Evolutionary conservation across 2,113 vertebrate genomes (phyloP).

Genomic region (Pteropus alecto): DNA sequence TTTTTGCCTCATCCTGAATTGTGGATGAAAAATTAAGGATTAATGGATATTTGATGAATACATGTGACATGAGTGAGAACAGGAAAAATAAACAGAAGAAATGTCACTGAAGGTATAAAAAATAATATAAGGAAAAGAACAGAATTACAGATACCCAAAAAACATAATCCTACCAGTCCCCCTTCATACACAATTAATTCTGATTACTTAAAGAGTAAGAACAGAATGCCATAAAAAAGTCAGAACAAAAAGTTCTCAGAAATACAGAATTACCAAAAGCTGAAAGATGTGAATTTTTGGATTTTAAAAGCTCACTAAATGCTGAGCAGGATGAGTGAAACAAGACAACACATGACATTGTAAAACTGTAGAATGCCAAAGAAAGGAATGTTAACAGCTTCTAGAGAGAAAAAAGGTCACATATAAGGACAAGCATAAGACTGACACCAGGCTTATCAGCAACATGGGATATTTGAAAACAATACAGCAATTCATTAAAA

Average conservation of each 20-base stretch:
- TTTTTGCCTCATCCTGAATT: not conserved
- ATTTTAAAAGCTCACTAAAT: not conserved
- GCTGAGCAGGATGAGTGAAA: not conserved
- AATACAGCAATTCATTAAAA: not conserved
- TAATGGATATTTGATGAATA: not conserved
- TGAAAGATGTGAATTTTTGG: not conserved
- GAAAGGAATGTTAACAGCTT: not conserved
- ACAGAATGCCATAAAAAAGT: not conserved
- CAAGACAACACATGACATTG: not conserved
- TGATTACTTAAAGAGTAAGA: not conserved
- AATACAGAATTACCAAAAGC: not conserved
- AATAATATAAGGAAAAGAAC: not conserved
- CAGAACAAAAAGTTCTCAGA: not conserved
- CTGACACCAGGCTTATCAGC: not conserved
- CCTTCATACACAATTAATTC: not conserved
- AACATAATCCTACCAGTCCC: not conserved
- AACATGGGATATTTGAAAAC: not conserved
- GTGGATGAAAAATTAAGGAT: slow-evolving; percentile 22
- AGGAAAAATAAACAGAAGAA: not conserved
- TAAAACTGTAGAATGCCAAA: not conserved
- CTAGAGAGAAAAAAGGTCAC: not conserved
- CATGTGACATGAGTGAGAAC: not conserved
- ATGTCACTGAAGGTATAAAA: not conserved
- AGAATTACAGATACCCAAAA: not conserved
- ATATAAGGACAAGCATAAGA: not conserved